phyloP scores from a whole-genome alignment of 2,113 vertebrate species.

The Scatophagus argus region DNA sequence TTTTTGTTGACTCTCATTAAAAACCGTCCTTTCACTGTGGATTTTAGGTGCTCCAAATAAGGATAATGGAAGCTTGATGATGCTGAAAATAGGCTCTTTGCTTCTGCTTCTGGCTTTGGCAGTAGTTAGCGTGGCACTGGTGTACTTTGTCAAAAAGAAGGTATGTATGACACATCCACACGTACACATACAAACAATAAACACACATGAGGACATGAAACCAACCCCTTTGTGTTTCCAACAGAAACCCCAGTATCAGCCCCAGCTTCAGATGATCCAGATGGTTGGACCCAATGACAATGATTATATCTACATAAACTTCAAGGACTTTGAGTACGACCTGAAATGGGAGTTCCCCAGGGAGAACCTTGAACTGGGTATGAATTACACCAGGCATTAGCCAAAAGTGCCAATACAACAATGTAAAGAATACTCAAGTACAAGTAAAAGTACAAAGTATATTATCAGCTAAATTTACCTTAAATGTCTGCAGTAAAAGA shows the following conservation, averaged over 20 bases:
- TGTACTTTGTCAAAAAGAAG: slow-evolving; percentile 77
- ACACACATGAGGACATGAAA: not conserved
- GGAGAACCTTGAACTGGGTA: slow-evolving; percentile 96
- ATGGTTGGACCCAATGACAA: slow-evolving; percentile 90
- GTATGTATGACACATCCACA: slow-evolving; percentile 51
- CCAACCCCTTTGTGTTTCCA: slow-evolving; percentile 36
- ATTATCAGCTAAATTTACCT: no score
- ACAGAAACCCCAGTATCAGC: slow-evolving; percentile 91
- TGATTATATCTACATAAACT: slow-evolving; percentile 95
- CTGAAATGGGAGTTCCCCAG: slow-evolving; percentile 95
- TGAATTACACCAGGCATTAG: slow-evolving; percentile 39
- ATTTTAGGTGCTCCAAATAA: not conserved
- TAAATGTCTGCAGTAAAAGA: no score
- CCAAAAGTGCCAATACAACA: no score
- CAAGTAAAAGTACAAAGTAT: no score
- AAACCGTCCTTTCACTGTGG: not conserved
- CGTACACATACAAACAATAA: not conserved
- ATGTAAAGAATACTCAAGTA: no score
- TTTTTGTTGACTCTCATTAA: not conserved
- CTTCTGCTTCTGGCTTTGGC: slow-evolving; percentile 58
- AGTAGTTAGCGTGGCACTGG: slow-evolving; percentile 44
- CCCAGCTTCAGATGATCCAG: slow-evolving; percentile 93
- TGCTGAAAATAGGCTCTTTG: slow-evolving; percentile 40
- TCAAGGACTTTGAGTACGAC: slow-evolving; percentile 91
- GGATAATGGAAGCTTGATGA: not conserved